phyloP scores from a whole-genome alignment of 1,140 invertebrate species.

The Colletes latitarsis region DNA sequence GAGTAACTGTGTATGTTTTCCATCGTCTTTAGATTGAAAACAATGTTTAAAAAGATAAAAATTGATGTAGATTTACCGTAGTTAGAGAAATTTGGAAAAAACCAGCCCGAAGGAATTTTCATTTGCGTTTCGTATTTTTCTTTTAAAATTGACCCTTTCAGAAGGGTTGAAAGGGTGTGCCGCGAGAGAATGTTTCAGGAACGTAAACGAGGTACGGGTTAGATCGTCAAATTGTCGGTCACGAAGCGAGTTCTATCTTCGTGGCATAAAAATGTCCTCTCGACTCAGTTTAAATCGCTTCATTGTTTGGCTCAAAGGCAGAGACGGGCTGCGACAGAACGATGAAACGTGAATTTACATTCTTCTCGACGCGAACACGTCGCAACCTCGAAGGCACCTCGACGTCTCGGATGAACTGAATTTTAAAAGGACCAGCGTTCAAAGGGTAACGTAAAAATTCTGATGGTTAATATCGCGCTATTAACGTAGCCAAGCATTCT shows the following conservation, averaged over 20 bases:
- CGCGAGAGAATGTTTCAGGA: too few relatives aligned
- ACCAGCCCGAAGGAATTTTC: too few relatives aligned
- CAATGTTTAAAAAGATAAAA: too few relatives aligned
- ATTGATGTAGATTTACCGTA: too few relatives aligned
- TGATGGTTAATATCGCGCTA: slow-evolving; percentile 39
- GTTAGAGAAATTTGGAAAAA: background rate
- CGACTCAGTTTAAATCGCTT: background rate
- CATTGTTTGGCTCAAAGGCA: background rate
- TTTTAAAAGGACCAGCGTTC: background rate
- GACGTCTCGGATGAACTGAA: background rate
- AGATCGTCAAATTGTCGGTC: background rate
- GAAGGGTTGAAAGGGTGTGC: too few relatives aligned
- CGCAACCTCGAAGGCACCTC: background rate
- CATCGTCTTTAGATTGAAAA: too few relatives aligned
- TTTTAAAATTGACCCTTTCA: too few relatives aligned
- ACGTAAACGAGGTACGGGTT: too few relatives aligned
- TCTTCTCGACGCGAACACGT: slow-evolving; percentile 3
- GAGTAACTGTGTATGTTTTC: too few relatives aligned
- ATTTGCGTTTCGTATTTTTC: too few relatives aligned
- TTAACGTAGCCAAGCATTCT: slow-evolving; percentile 22
- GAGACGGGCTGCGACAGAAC: too few relatives aligned
- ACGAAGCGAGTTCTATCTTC: background rate
- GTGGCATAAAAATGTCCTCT: background rate
- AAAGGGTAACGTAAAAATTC: slow-evolving; percentile 2
- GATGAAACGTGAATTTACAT: background rate